Percentiles rank a stretch among this genome's conserved stretches.
phyloP scores from a whole-genome alignment of 2,888 invertebrate genomes.

The Formica aserva region DNA sequence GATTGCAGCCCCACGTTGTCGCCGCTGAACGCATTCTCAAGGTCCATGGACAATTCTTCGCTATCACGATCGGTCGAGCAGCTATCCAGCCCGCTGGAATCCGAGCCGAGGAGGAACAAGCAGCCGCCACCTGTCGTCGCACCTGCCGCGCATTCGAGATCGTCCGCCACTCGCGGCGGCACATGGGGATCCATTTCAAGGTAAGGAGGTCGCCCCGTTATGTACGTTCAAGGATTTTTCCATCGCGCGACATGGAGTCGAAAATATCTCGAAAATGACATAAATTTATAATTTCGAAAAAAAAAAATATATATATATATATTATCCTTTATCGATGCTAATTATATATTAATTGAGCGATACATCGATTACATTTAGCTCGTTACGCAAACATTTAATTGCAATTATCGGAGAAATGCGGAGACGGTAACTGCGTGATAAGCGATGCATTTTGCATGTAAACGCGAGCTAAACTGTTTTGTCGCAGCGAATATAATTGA shows the following conservation, averaged over 20 bases:
- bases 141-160: conserved; percentile 83
- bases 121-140: conserved; percentile 85
- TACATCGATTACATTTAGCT: conserved; percentile 22
- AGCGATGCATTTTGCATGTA: conserved; percentile 10
- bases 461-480: conserved; percentile 18
- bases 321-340: neutral
- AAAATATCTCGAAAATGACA: neutral
- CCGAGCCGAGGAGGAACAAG: conserved; percentile 87
- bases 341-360: conserved; percentile 17
- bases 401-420: conserved; percentile 12
- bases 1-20: conserved; percentile 95
- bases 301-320: neutral
- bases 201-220: conserved; percentile 67
- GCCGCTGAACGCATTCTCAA: conserved; percentile 93
- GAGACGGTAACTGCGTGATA: neutral
- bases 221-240: neutral
- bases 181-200: conserved; percentile 96
- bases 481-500: neutral
- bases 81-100: conserved; percentile 92
- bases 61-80: conserved; percentile 90
- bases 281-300: neutral
- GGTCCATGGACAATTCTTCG: conserved; percentile 89
- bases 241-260: neutral
- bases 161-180: conserved; percentile 88
- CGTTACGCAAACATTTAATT: conserved; percentile 9